Base-by-base conservation (phyloP, 2,113 vertebrate genomes). In the Bostrychus sinensis region DNA sequence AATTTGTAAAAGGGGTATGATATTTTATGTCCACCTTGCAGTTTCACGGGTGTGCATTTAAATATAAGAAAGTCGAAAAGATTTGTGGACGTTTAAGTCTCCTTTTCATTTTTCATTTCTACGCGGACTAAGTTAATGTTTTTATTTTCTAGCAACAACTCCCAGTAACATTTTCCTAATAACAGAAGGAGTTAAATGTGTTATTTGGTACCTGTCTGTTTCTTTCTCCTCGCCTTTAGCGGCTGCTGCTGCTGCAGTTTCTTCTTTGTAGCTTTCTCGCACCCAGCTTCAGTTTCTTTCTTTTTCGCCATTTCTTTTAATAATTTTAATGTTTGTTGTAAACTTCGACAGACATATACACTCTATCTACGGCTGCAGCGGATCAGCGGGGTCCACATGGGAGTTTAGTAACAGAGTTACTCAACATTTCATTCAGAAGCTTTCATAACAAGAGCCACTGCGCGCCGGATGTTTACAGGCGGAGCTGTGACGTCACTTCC, bases 221-320 rank as follows among this genome's bases (percentile, higher is more conserved):
- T 75, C 45, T 34, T 72, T 73, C 63, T 88, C 39, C 82, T 83
- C 34, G 85, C 78, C 45, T 62, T 90, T 37, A 56, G 10, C 66
- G 39, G 59, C 54, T 61, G 75, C 86, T 84, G 59, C 54, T 61
- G 75, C 86, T 84, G 85, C 56, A 14, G 14, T 59, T 84, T 93
- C 84, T 93, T 93, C 53, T 55, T 55, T 32, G 51, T 30, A 32
- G 14, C 48, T 77, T 80, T 71, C 26, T 57, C 43, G 42, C 62
- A 38, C 32, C 45, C 48, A 1, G 42, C 26, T 19, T 62, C 56
- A 20, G 36, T 36, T 14, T 53, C 66, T 70, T 85, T 89, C 23
- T 77, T 80, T 75, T 84, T 92, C 5, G 89, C 91, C 91, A 92
- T 93, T 46, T 25, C 57, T 13, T 39, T 13, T 13, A 39, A 12